A percentile compares a stretch with the other conserved stretches of the same genome.
Evolutionary conservation across 2,888 invertebrate genomes (phyloP).

Genomic region (Nomada goodeniana): DNA sequence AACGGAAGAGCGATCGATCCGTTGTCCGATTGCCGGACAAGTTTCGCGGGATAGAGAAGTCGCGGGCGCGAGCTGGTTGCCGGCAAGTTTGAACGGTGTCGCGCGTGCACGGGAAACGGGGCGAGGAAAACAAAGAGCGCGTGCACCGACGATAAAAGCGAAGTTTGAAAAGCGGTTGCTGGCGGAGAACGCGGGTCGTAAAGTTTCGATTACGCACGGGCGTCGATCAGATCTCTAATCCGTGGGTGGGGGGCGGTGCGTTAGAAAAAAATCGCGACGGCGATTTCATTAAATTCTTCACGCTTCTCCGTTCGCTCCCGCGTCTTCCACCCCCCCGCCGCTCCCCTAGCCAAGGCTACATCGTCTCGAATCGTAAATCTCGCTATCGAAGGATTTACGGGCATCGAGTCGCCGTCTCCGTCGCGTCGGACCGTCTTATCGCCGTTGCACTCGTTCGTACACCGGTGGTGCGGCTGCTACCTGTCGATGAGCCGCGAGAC

Average conservation of each 20-base stretch:
- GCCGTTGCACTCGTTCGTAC: conserved; percentile 36
- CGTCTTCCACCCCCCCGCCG: conserved; percentile 13
- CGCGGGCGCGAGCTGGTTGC: neutral
- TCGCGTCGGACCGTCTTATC: conserved; percentile 70
- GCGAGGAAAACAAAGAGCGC: neutral
- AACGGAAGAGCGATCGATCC: too few species aligned
- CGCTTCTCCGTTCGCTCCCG: conserved; percentile 48
- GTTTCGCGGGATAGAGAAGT: neutral
- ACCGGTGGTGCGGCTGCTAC: conserved; percentile 17
- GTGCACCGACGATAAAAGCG: conserved; percentile 29
- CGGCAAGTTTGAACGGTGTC: neutral
- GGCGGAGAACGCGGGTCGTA: conserved; percentile 50
- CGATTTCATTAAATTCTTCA: conserved; percentile 77
- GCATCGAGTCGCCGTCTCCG: conserved; percentile 72
- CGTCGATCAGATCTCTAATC: conserved; percentile 68
- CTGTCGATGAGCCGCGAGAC: conserved; percentile 60
- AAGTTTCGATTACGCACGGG: conserved; percentile 66
- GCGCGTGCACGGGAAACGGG: neutral
- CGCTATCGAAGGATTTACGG: conserved; percentile 77
- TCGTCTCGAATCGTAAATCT: conserved; percentile 73
- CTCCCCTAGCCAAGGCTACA: conserved; percentile 28
- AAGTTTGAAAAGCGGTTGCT: conserved; percentile 27
- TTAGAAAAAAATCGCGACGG: conserved; percentile 61
- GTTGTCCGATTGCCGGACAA: neutral
- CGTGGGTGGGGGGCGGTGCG: conserved; percentile 67